A percentile compares a stretch with the other conserved stretches of the same genome.
These are phyloP conservation scores for Rhagologus leucostigma DNA, from an alignment of 2,113 vertebrate genomes.

Conservation along the genomic window DNA sequence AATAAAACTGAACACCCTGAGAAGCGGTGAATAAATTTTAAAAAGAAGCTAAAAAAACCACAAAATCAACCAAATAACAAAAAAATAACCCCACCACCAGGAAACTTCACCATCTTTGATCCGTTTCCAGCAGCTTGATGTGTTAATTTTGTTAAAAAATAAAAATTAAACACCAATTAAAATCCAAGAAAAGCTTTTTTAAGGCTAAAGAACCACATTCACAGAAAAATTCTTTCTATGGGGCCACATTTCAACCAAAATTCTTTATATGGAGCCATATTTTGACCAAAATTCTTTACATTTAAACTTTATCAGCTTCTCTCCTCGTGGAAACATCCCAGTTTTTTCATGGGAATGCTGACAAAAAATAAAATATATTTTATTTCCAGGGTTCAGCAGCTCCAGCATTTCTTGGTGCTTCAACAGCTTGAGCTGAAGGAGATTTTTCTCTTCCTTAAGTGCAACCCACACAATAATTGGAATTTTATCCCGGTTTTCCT, in stretches of 20 bases:
- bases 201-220: neutral
- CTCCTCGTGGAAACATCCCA: neutral
- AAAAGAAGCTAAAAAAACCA: neutral
- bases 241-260: neutral
- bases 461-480: neutral
- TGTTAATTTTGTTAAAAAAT: neutral
- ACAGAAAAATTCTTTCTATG: neutral
- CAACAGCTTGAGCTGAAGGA: neutral
- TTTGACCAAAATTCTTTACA: neutral
- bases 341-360: accelerated
- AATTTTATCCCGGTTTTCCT: neutral
- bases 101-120: neutral
- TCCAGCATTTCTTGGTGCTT: neutral
- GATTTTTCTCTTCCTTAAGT: neutral
- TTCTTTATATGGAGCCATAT: neutral
- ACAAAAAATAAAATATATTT: neutral
- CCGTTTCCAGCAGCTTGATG: neutral
- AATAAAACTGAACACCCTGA: neutral
- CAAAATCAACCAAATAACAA: neutral
- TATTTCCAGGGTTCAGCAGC: neutral
- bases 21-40: too few species aligned
- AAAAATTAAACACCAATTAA: neutral
- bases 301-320: neutral
- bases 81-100: neutral
- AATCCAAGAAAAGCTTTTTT: neutral